Evolutionary conservation across 2,888 invertebrate genomes (phyloP).

Genomic region (Lamellibrachia columna): DNA sequence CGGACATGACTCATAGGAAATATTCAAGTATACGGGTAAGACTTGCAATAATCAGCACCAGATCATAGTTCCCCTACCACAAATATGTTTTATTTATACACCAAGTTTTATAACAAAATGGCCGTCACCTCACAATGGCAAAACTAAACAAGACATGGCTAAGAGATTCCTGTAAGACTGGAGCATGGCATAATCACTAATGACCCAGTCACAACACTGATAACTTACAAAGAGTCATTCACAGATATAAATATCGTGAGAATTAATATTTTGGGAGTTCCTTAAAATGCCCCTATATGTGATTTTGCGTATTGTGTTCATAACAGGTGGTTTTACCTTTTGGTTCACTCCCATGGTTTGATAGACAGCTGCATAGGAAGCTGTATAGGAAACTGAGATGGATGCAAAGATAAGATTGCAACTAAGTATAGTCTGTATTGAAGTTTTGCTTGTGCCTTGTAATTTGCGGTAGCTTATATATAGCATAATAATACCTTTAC

Average conservation of each 20-base stretch:
- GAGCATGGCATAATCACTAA: neutral
- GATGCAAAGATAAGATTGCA: neutral
- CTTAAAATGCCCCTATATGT: neutral
- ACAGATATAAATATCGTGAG: neutral
- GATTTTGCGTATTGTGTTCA: neutral
- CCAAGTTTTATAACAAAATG: neutral
- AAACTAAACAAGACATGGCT: neutral
- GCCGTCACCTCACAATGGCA: neutral
- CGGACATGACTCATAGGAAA: neutral
- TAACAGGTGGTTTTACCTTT: neutral
- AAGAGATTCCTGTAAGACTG: neutral
- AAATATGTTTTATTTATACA: neutral
- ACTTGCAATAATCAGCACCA: neutral
- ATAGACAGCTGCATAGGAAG: neutral
- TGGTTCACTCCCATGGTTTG: neutral
- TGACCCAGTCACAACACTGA: neutral
- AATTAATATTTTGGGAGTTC: neutral
- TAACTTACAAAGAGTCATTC: neutral
- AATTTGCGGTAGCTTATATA: neutral
- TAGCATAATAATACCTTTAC: neutral
- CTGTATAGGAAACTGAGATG: neutral
- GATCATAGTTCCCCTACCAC: neutral
- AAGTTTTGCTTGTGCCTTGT: neutral
- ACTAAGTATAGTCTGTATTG: neutral
- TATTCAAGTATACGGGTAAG: neutral